Evolutionary conservation across 2,888 invertebrate genomes (phyloP).

Genomic region (Chaitophorus viminalis): DNA sequence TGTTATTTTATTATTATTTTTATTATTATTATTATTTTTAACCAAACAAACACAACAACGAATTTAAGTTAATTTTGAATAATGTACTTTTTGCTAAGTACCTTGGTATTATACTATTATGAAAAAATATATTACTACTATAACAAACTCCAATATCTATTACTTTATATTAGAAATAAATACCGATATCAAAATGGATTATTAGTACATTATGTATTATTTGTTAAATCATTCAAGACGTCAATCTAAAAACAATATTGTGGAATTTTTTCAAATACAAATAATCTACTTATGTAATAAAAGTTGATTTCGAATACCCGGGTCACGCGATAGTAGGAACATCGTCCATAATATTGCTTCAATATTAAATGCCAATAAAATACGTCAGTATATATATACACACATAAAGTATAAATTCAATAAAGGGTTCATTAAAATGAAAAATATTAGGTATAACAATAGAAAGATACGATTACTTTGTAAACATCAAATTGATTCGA

Average conservation of each 20-base stretch:
- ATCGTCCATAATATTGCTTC: background rate
- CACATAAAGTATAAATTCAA: no score
- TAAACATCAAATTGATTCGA: background rate
- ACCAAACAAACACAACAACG: no score
- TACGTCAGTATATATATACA: background rate
- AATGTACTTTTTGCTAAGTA: no score
- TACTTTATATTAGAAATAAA: background rate
- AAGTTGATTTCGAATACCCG: conserved; percentile 13
- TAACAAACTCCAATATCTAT: no score
- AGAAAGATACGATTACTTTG: background rate
- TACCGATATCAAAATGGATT: background rate
- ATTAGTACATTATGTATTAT: background rate
- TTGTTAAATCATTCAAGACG: background rate
- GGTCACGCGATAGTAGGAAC: conserved; percentile 18
- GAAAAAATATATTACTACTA: no score
- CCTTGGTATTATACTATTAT: no score
- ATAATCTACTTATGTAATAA: conserved; percentile 10
- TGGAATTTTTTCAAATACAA: background rate
- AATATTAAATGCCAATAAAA: background rate
- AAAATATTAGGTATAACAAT: background rate
- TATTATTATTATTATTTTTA: no score
- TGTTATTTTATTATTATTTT: no score
- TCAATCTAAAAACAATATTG: conserved; percentile 1
- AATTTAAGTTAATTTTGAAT: no score
- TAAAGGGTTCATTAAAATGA: background rate